Percentiles rank a stretch among this genome's conserved stretches.
Evolutionary conservation across 2,113 vertebrate species (phyloP).

Genomic region (Otus sunia): DNA sequence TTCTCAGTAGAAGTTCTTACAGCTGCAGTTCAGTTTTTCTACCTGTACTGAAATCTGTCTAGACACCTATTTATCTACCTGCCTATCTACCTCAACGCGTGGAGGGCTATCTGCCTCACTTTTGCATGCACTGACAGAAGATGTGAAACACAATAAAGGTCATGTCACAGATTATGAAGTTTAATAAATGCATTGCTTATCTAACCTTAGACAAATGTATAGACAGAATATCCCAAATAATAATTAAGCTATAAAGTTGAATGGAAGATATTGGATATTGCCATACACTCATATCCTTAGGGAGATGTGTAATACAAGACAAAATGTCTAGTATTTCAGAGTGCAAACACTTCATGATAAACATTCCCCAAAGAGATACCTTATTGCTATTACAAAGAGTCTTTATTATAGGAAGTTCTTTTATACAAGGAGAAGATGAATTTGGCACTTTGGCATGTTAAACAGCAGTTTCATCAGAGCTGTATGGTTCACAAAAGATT

Average conservation of each 20-base stretch:
- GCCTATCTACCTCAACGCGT: background rate
- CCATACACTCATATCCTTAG: background rate
- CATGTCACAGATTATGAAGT: background rate
- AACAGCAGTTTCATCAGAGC: constrained; percentile 58
- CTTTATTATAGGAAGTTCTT: constrained; percentile 60
- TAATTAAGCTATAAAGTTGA: background rate
- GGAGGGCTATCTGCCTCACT: background rate
- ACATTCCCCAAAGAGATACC: constrained; percentile 37
- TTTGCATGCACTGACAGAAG: background rate
- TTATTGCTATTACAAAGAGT: constrained; percentile 54
- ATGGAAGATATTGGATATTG: background rate
- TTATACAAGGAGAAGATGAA: constrained; percentile 62
- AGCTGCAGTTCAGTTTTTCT: background rate
- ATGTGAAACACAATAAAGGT: background rate
- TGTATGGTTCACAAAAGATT: constrained; percentile 61
- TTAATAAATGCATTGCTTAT: background rate
- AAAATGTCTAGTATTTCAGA: constrained; percentile 22
- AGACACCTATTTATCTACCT: background rate
- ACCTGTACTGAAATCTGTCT: background rate
- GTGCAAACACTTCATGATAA: constrained; percentile 45
- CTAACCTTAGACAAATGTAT: background rate
- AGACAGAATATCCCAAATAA: background rate
- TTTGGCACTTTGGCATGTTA: constrained; percentile 62
- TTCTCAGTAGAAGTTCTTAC: background rate
- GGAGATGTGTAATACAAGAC: background rate